phyloP scores from a whole-genome alignment of 1,140 invertebrate genomes.

The Notospermus geniculatus region DNA sequence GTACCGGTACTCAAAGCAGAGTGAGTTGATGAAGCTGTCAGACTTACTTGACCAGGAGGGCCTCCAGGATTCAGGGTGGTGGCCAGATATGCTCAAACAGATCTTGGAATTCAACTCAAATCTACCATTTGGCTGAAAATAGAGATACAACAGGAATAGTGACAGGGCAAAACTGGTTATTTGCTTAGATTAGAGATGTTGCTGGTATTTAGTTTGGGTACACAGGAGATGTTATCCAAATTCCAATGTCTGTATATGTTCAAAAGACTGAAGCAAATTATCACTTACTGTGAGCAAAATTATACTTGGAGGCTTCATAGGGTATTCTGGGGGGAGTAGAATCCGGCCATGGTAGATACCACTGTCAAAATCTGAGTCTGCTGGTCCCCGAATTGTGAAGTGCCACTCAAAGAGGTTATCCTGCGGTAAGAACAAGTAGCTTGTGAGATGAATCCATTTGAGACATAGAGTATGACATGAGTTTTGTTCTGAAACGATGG shows the following conservation, averaged over 20 bases:
- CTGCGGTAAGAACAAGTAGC: constrained; percentile 35
- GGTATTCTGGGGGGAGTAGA: constrained; percentile 85
- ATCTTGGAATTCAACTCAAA: constrained; percentile 95
- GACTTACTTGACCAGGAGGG: constrained; percentile 83
- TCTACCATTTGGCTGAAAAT: constrained; percentile 81
- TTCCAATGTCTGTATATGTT: neutral
- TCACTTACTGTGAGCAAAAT: constrained; percentile 81
- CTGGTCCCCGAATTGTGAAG: constrained; percentile 88
- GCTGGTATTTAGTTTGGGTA: too few relatives aligned
- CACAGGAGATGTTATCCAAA: too few relatives aligned
- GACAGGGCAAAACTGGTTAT: too few relatives aligned
- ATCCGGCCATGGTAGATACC: constrained; percentile 90
- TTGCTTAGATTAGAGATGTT: too few relatives aligned
- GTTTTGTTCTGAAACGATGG: too few relatives aligned
- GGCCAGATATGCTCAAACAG: constrained; percentile 93
- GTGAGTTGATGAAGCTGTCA: too few relatives aligned
- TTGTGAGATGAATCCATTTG: constrained; percentile 3
- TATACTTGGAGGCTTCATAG: constrained; percentile 96
- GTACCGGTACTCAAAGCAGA: too few relatives aligned
- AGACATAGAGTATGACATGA: too few relatives aligned
- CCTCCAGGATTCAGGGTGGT: constrained; percentile 96
- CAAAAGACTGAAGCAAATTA: too few relatives aligned
- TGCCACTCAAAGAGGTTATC: constrained; percentile 99
- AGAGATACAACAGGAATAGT: constrained; percentile 25
- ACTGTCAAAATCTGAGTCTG: constrained; percentile 82